Percentiles rank a stretch among this genome's conserved stretches.
phyloP scores from a whole-genome alignment of 2,797 vertebrate genomes.

The Tauraco hartlaubi region DNA sequence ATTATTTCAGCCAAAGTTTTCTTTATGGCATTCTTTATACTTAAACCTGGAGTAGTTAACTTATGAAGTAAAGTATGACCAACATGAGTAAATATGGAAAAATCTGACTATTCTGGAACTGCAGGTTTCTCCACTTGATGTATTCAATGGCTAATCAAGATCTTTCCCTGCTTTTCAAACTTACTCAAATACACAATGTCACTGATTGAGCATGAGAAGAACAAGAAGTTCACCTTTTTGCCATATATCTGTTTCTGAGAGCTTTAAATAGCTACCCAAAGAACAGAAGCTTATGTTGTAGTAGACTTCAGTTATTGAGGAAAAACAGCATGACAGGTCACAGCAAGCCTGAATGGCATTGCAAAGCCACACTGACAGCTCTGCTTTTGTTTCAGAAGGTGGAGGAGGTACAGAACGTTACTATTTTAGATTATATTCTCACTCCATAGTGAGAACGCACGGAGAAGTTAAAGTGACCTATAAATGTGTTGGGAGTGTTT shows the following conservation, averaged over 20 bases:
- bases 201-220: not conserved
- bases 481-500: not conserved
- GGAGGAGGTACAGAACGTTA: not conserved
- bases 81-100: not conserved
- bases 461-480: not conserved
- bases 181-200: not conserved
- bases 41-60: not conserved
- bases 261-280: not conserved
- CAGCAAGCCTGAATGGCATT: not conserved
- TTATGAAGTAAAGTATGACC: not conserved
- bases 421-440: not conserved
- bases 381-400: constrained; percentile 2
- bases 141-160: not conserved
- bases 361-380: not conserved
- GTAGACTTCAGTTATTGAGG: not conserved
- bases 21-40: not conserved
- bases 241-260: not conserved
- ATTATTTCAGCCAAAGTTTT: not conserved
- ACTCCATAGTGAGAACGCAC: not conserved
- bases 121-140: not conserved
- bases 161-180: not conserved
- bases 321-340: not conserved
- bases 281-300: not conserved
- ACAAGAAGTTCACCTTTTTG: not conserved
- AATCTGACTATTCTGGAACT: not conserved